Base-by-base conservation (phyloP, 1,140 invertebrate species). In the Helicoverpa armigera region DNA sequence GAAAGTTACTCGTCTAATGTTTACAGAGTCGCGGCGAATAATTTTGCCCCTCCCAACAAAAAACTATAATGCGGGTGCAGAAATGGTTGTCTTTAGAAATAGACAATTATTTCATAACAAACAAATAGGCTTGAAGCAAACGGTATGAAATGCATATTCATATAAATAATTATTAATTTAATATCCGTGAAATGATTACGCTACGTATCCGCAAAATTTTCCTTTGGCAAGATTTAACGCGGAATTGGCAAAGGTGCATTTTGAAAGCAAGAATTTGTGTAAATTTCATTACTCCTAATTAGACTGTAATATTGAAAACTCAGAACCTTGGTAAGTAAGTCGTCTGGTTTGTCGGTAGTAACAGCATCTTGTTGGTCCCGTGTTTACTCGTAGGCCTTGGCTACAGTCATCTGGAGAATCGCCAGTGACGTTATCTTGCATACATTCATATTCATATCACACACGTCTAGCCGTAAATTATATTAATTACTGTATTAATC, bases 321-420 rank as follows among this genome's bases (percentile, higher is more conserved):
- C 43, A 0, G 11, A 31, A 14, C n/a, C 50, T 18, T 31, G 50
- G 69, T 70, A 70, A 35, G 61, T n/a, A 16, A 13, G 58, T 61
- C 23, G 12, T 61, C 23, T 23, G 11, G 14, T 61, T 10, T 69
- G 16, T 69, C 16, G 14, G 10, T 61, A 61, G 58, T 65, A 65
- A 65, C 63, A 43, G n/a, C 2, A 35, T 31, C 14, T 16, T 43
- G 29, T 16, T 65, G n/a, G 60, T 35, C 60, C 29, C 35, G 2
- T 65, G 35, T 65, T 65, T 61, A 61, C 63, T 48, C 31, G 50
- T 13, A 31, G 69, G 53, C 69, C 69, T 72, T 72, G 69, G 69
- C 50, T 72, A 50, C 58, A 69, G 16, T 48, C 69, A 7, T 23
- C 69, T 72, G 69, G 69, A 72, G 50, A 50, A 51, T 72, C 53